Base-by-base conservation (phyloP, 2,113 vertebrate genomes). In the Tupaia tana region DNA sequence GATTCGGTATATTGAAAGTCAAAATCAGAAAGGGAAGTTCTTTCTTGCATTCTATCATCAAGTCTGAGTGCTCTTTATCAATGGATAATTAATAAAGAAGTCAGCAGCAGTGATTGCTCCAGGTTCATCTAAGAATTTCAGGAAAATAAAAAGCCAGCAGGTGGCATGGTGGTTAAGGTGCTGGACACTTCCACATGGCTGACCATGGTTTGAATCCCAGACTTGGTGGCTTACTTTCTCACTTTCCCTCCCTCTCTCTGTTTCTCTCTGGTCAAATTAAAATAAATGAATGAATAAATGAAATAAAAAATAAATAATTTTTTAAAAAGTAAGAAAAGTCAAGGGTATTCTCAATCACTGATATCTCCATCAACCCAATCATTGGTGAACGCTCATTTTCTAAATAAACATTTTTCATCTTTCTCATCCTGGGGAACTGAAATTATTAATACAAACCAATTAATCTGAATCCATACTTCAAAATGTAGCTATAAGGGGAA, bases 31-130 rank as follows among this genome's bases (percentile, higher is more conserved):
- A 74, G 70, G 20, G 27, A 80, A 29, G 12, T 77, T 94, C 54
- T 54, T 61, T 20, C 64, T 95, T 90, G 59, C 93, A 90, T 87
- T n/a, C 31, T 94, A n/a, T 90, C 77, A 90, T 74, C 52, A 86
- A 24, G 2, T 83, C 93, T 84, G 52, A 73, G 13, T 59, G 19
- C 1, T 8, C 8, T 94, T 95, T 88, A 64, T 89, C 43, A n/a
- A 52, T 94, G 77, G 61, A 70, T 34, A 66, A 71, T 86, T 85
- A 86, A 71, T 59, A 71, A 77, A 90, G 29, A 91, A 70, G 2
- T 20, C 31, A 71, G 16, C 43, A 88, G 15, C 58, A 71, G 25
- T 69, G 86, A 63, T 58, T 64, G 43, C 6, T 95, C 22, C 74
- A 25, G 67, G 56, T 16, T 93, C 12, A 31, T 27, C 25, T 18